phyloP scores from a whole-genome alignment of 2,797 vertebrate genomes.

The Oreonectes daqikongensis region DNA sequence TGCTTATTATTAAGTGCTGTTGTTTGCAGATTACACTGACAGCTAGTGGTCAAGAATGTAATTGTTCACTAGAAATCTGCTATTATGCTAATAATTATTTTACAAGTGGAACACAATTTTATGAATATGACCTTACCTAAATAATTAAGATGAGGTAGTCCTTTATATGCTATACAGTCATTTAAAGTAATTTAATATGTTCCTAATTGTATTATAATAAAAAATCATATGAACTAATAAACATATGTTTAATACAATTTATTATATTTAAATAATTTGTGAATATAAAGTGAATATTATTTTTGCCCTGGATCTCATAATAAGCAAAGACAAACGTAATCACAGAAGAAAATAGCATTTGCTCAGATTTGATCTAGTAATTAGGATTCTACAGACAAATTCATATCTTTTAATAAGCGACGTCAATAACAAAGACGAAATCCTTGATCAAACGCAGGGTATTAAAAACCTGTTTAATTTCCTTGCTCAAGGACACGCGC shows the following conservation, averaged over 20 bases:
- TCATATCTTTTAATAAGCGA: background rate
- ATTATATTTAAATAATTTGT: too few relatives aligned
- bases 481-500: background rate
- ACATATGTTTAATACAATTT: background rate
- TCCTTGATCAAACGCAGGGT: background rate
- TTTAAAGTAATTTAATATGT: too few relatives aligned
- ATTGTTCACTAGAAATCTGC: background rate
- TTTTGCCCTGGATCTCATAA: background rate
- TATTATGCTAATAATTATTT: background rate
- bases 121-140: background rate
- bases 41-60: conserved; percentile 42
- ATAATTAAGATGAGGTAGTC: too few relatives aligned
- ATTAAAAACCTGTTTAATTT: background rate
- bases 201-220: too few relatives aligned
- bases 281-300: background rate
- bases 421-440: background rate
- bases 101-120: background rate
- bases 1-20: background rate
- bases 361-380: background rate
- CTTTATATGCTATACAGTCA: too few relatives aligned
- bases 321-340: background rate
- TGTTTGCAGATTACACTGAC: conserved; percentile 31
- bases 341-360: background rate
- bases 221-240: too few relatives aligned
- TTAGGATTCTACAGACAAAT: background rate